Evolutionary conservation across 1,140 invertebrate species (phyloP).

Genomic region (Conus ventricosus): DNA sequence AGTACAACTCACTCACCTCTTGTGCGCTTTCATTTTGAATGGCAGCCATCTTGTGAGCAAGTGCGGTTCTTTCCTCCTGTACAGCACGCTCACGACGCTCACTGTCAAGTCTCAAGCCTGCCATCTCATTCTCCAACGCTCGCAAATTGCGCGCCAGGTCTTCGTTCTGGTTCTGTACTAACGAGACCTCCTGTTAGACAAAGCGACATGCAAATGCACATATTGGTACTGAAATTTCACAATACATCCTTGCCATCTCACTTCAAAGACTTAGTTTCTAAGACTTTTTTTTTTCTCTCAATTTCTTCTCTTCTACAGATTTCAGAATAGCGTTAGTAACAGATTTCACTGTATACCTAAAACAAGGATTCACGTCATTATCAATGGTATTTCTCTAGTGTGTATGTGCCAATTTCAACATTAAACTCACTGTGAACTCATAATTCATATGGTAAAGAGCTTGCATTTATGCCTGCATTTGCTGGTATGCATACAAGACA

Average conservation of each 20-base stretch:
- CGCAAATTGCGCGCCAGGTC: slow-evolving; percentile 50
- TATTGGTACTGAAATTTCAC: neutral
- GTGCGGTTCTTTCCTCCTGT: slow-evolving; percentile 53
- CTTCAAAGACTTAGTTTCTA: too few relatives aligned
- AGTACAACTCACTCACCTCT: slow-evolving; percentile 45
- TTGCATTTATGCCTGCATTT: too few relatives aligned
- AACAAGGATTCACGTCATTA: too few relatives aligned
- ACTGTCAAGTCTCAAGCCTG: slow-evolving; percentile 57
- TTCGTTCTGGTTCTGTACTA: slow-evolving; percentile 43
- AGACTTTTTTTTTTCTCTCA: too few relatives aligned
- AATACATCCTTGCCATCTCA: neutral
- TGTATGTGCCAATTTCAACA: too few relatives aligned
- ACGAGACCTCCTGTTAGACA: slow-evolving; percentile 48
- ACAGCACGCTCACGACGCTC: slow-evolving; percentile 59
- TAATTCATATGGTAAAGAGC: too few relatives aligned
- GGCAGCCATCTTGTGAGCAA: slow-evolving; percentile 58
- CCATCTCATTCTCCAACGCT: slow-evolving; percentile 53
- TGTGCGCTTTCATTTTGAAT: slow-evolving; percentile 51
- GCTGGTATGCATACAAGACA: too few relatives aligned
- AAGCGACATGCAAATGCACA: neutral
- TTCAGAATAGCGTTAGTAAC: too few relatives aligned
- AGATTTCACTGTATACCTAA: too few relatives aligned
- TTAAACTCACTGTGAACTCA: too few relatives aligned
- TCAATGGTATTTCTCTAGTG: too few relatives aligned
- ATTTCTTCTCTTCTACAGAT: too few relatives aligned